phyloP scores from a whole-genome alignment of 2,797 vertebrate genomes.

The Pogoniulus pusillus region DNA sequence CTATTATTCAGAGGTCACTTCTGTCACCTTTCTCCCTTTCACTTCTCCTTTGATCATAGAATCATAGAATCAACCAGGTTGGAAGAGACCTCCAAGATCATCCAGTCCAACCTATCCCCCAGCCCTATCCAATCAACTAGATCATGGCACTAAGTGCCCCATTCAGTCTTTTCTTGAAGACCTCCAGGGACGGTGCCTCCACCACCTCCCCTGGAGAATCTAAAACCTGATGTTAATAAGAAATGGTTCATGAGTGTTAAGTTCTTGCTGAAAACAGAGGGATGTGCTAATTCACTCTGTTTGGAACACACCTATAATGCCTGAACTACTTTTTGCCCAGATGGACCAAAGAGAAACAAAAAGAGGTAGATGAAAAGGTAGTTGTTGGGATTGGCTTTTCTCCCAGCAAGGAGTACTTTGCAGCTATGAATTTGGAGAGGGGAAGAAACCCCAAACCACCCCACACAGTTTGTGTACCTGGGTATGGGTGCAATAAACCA shows the following conservation, averaged over 20 bases:
- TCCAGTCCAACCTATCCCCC: no score
- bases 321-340: neutral
- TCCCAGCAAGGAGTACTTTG: conserved; percentile 20
- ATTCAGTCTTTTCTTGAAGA: no score
- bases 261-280: neutral
- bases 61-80: no score
- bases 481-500: conserved; percentile 25
- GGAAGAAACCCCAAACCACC: neutral
- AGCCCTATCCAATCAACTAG: no score
- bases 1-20: conserved; percentile 54
- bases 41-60: no score
- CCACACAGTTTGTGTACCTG: neutral
- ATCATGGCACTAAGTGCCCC: no score
- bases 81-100: no score
- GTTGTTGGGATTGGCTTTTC: neutral
- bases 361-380: neutral
- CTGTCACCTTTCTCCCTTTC: no score
- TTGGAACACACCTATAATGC: neutral
- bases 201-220: conserved; percentile 28
- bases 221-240: conserved; percentile 58
- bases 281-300: neutral
- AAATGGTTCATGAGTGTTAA: neutral
- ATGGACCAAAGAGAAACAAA: conserved; percentile 7
- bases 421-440: neutral
- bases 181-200: no score